These are phyloP conservation scores for Bambusicola thoracicus DNA, from an alignment of 2,113 vertebrate genomes.

Conservation along the genomic window DNA sequence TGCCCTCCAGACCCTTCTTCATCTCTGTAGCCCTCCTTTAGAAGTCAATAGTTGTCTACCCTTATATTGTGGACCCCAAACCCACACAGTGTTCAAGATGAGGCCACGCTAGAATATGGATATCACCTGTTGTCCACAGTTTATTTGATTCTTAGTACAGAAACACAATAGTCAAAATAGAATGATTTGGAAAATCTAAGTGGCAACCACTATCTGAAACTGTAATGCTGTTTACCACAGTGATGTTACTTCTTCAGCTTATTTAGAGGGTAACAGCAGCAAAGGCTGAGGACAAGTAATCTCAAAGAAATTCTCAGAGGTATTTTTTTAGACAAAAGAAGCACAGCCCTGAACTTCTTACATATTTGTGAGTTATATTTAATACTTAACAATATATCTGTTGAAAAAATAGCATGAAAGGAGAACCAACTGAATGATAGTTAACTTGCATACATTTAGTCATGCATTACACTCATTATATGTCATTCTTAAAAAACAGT, in stretches of 20 bases:
- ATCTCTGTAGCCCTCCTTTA: background rate
- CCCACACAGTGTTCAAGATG: background rate
- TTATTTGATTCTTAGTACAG: background rate
- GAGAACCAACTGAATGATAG: background rate
- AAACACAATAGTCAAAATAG: background rate
- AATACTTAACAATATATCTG: background rate
- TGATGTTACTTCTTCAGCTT: background rate
- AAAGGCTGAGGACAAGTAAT: background rate
- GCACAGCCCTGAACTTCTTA: background rate
- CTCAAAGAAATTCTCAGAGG: background rate
- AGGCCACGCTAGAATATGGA: background rate
- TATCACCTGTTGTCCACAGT: background rate
- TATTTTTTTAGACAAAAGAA: background rate
- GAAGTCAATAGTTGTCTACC: background rate
- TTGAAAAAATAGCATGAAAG: background rate
- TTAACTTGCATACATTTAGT: background rate
- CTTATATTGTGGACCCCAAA: background rate
- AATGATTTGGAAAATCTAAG: background rate
- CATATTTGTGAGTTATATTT: background rate
- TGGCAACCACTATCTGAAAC: background rate
- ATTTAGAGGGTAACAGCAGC: background rate
- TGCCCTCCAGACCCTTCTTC: background rate
- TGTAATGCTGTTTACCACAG: background rate
- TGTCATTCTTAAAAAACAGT: background rate
- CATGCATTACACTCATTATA: background rate